Evolutionary conservation across 2,888 invertebrate species (phyloP).

Genomic region (Morpho achilles): DNA sequence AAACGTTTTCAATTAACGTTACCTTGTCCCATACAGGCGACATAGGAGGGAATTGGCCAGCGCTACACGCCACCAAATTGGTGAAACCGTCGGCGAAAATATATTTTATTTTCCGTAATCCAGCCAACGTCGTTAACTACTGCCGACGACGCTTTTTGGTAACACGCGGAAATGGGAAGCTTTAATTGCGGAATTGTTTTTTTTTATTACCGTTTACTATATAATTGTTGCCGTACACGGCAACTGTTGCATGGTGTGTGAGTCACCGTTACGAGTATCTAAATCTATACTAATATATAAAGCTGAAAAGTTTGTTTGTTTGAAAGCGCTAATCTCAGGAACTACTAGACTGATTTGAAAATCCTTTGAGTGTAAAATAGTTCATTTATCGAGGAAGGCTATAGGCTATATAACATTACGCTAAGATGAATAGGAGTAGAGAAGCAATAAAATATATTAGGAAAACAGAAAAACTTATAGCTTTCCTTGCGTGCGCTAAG

Average conservation of each 20-base stretch:
- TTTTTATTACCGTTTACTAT: slow-evolving; percentile 27
- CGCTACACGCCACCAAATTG: slow-evolving; percentile 57
- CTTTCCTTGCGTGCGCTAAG: too few species aligned
- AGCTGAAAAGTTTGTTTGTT: too few species aligned
- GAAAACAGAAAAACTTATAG: too few species aligned
- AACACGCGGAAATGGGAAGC: slow-evolving; percentile 37
- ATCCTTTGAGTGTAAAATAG: too few species aligned
- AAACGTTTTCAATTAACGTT: slow-evolving; percentile 71
- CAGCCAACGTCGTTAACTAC: slow-evolving; percentile 47
- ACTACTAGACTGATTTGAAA: too few species aligned
- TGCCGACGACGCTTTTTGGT: slow-evolving; percentile 50
- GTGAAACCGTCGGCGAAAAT: slow-evolving; percentile 36
- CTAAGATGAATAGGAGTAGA: too few species aligned
- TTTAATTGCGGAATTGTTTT: slow-evolving; percentile 52
- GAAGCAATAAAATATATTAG: too few species aligned
- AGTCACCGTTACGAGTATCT: too few species aligned
- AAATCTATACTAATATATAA: too few species aligned
- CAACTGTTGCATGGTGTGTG: slow-evolving; percentile 21
- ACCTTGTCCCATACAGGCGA: slow-evolving; percentile 55
- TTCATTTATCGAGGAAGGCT: too few species aligned
- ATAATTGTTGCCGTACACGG: slow-evolving; percentile 17
- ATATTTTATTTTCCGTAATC: slow-evolving; percentile 59
- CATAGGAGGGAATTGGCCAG: slow-evolving; percentile 51
- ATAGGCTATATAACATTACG: too few species aligned
- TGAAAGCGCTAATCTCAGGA: too few species aligned